These are phyloP conservation scores for Larimichthys polyactis DNA, from an alignment of 2,113 vertebrate species.

Conservation along the genomic window DNA sequence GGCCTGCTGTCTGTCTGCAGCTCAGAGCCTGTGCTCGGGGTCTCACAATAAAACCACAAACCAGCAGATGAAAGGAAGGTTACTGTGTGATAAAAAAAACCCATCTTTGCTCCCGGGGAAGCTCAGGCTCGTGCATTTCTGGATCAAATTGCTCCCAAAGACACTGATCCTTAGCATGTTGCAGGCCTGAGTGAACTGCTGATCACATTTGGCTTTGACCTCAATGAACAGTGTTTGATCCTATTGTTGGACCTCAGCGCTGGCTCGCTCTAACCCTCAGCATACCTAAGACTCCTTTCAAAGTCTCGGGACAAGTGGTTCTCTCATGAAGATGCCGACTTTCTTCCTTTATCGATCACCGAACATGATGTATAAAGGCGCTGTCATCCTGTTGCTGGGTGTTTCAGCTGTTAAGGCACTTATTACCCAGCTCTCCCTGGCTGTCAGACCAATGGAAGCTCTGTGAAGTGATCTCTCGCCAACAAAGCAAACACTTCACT, in stretches of 20 bases:
- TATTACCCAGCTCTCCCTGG: constrained; percentile 42
- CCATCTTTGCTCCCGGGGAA: constrained; percentile 38
- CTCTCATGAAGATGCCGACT: constrained; percentile 44
- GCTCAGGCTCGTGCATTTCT: not conserved
- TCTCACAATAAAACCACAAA: constrained; percentile 22
- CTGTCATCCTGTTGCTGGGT: constrained; percentile 44
- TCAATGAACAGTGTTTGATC: constrained; percentile 24
- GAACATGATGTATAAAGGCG: constrained; percentile 52
- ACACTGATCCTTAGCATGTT: constrained; percentile 30
- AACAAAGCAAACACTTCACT: constrained; percentile 56
- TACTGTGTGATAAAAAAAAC: constrained; percentile 1
- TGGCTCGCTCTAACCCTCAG: not conserved
- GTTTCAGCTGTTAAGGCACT: constrained; percentile 48
- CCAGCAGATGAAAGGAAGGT: constrained; percentile 52
- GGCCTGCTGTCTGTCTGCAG: not conserved
- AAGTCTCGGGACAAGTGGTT: constrained; percentile 42
- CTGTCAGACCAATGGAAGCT: constrained; percentile 57
- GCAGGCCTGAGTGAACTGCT: constrained; percentile 30
- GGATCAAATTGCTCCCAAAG: constrained; percentile 41
- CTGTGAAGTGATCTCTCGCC: constrained; percentile 44
- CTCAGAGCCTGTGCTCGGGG: not conserved
- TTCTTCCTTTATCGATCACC: constrained; percentile 66
- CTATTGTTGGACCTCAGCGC: constrained; percentile 8
- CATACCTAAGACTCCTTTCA: constrained; percentile 10
- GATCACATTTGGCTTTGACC: constrained; percentile 38